Evolutionary conservation across 2,888 invertebrate species (phyloP), one percentile per base, ranked within the genome.

Genomic region (Alentia gelatinosa): DNA sequence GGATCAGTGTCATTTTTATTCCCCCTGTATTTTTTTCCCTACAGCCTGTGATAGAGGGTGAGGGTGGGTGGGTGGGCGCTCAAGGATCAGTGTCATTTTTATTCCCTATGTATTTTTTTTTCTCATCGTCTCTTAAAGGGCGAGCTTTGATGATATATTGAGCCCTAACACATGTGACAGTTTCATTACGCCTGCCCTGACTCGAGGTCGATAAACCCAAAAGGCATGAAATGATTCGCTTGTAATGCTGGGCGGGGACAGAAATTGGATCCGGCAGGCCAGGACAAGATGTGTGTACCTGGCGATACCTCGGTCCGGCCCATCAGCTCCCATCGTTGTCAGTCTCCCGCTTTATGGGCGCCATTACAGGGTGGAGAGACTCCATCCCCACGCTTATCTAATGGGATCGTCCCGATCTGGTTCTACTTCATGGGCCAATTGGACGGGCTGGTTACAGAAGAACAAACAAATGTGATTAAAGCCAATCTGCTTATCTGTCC

Each of bases 211-310:
- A 79, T 79, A 79, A 79, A 79, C 4, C 4, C 79, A 79, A 79
- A 79, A 4, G 79, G 79, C 79, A 79, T 79, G 79, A 79, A 79
- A 79, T 79, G 79, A 79, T 79, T 79, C 37, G 39, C 23, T 79
- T 79, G 79, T 79, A 37, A 39, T 15, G 39, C 37, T 1, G 37
- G 37, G 79, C 37, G 75, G 23, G n/a, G 37, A 12, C 15, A 3
- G 79, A 23, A 39, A 79, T 79, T 79, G 79, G 79, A 79, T 1
- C 37, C 30, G 68, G 68, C 68, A 15, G 68, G 30, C 30, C 68
- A 15, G 30, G 68, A 30, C 30, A 26, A 4, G 30, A 26, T 3
- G 68, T 4, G 68, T 68, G 68, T 68, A 68, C 68, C 26, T 63
- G 63, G n/a, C n/a, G n/a, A n/a, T n/a, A n/a, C n/a, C n/a, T n/a